Evolutionary conservation across 2,888 invertebrate species (phyloP), one percentile per base, ranked within the genome.

Genomic region (Nudaria mundana): DNA sequence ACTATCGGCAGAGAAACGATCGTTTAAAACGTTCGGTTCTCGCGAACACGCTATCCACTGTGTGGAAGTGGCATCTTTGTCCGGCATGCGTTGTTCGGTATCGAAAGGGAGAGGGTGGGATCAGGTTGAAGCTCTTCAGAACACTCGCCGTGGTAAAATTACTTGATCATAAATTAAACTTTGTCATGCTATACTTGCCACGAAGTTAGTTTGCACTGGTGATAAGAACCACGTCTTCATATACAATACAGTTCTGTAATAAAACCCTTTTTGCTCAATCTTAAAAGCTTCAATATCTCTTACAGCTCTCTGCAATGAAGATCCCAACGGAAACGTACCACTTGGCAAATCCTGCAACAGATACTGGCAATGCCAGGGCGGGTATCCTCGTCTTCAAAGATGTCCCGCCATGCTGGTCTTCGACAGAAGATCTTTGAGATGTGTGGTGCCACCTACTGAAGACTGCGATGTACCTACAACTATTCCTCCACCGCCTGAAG

Each of bases 361-460:
- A 8, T 97, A 97, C 86, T 97, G 97, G 97, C 96, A 96, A 72
- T 97, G 97, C 73, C 96, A 97, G 74, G 97, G 97, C 3, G 97
- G 97, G 0, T 97, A 97, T 81, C 97, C 97, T 4, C 94, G 97
- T 40, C 92, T 97, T 4, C 97, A 97, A 74, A 90, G 97, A 33
- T 97, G 97, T 73, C 96, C 96, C 0, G 96, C 97, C 23, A 96
- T 96, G 94, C 81, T 97, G 68, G 97, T 97, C 6, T 97, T 96
- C 84, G 96, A 97, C 84, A 91, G 92, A 57, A 91, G 94, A 52
- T 95, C 96, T 0, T 79, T 95, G 56, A 90, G 96, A 54, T 97
- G 97, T 74, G 95, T 96, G 18, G 95, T 96, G 5, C 96, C 96
- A 0, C 97, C 97, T 4, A 97, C 96, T 22, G 96, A 95, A 60